Conservation (phyloP, 2,113 vertebrate species). For the Spermophilus dauricus region DNA sequence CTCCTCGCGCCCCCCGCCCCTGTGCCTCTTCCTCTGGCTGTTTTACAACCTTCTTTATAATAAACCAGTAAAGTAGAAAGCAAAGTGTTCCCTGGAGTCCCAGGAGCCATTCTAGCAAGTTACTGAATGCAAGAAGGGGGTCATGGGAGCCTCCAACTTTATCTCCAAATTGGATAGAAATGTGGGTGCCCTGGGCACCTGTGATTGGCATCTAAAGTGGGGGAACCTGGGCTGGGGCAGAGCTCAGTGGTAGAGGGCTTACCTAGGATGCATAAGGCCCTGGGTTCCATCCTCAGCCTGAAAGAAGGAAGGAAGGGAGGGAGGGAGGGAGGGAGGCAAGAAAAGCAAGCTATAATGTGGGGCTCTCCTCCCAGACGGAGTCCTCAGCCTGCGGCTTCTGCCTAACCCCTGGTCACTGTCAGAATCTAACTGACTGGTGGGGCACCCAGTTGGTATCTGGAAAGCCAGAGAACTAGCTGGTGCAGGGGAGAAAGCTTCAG, state of each 20-base stretch:
- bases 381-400: neutral
- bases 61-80: neutral
- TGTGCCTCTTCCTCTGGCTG: neutral
- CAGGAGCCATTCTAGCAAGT: neutral
- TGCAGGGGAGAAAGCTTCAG: no score
- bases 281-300: neutral
- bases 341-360: no score
- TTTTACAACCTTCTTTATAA: neutral
- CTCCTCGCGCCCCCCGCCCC: fast-evolving
- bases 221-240: no score
- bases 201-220: neutral
- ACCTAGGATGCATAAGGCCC: neutral
- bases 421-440: neutral
- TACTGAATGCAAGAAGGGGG: neutral
- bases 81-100: neutral
- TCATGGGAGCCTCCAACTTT: neutral
- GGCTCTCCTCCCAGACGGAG: neutral
- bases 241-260: no score
- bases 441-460: neutral
- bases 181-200: no score
- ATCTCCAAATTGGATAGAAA: neutral
- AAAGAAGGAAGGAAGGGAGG: no score
- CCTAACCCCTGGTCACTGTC: neutral
- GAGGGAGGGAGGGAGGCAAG: no score
- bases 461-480: neutral